These are phyloP conservation scores for Anser cygnoides DNA, from an alignment of 2,113 vertebrate species.

Conservation along the genomic window DNA sequence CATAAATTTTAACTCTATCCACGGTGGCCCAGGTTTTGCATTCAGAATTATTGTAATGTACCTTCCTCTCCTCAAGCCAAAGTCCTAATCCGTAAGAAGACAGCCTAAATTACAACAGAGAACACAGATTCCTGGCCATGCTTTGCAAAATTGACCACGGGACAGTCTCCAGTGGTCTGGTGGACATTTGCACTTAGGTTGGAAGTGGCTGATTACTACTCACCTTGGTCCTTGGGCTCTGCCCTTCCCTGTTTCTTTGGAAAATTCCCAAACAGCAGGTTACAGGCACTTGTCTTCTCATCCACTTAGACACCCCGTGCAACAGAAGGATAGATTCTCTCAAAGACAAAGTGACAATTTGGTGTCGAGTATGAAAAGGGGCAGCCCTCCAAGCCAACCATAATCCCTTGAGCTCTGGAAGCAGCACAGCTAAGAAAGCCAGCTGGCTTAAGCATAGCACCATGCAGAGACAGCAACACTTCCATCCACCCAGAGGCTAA, in stretches of 20 bases:
- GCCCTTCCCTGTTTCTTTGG: background rate
- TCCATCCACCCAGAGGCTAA: background rate
- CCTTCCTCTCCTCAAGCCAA: background rate
- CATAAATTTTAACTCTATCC: background rate
- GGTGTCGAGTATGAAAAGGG: background rate
- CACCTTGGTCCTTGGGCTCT: background rate
- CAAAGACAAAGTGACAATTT: background rate
- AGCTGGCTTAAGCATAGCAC: background rate
- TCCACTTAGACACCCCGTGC: background rate
- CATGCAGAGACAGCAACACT: background rate
- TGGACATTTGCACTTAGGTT: background rate
- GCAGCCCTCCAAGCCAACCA: background rate
- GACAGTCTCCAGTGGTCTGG: background rate
- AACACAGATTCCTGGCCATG: background rate
- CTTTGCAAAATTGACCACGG: background rate
- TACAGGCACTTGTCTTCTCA: background rate
- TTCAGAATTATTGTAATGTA: fast-evolving
- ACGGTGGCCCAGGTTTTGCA: fast-evolving
- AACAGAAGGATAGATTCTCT: background rate
- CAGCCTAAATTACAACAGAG: background rate
- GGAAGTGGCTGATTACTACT: background rate
- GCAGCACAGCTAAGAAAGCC: background rate
- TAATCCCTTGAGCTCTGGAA: background rate
- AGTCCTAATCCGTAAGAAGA: background rate
- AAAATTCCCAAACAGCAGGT: background rate